Conservation (phyloP, 2,888 invertebrate genomes). For the Nesidiocoris tenuis region DNA sequence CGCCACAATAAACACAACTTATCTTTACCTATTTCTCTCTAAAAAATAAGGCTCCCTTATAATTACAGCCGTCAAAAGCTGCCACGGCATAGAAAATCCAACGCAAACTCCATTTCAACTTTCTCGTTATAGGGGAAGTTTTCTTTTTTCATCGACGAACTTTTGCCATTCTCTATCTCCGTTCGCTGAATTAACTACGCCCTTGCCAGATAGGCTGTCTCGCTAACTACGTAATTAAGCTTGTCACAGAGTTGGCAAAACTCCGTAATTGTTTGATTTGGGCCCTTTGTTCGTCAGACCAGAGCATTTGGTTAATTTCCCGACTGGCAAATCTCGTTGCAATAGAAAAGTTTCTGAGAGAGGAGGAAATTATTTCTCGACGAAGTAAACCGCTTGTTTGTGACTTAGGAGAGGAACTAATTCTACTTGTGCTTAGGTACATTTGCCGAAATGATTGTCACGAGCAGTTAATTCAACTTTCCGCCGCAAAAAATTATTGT, state of each 20-base stretch:
- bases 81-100: no score
- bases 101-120: neutral
- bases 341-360: neutral
- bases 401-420: no score
- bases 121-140: neutral
- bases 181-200: neutral
- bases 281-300: neutral
- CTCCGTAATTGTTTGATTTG: conserved; percentile 17
- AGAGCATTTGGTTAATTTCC: conserved; percentile 2
- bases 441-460: no score
- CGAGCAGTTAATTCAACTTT: no score
- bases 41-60: no score
- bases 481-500: no score
- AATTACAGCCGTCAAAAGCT: no score
- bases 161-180: neutral
- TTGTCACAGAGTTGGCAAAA: neutral
- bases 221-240: neutral
- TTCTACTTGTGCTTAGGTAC: no score
- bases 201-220: neutral
- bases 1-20: no score
- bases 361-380: conserved; percentile 13
- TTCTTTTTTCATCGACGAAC: neutral
- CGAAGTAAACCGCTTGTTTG: neutral
- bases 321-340: neutral
- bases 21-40: no score